Conservation (phyloP, 2,797 vertebrate species). For the Ctenopoma multispine region DNA sequence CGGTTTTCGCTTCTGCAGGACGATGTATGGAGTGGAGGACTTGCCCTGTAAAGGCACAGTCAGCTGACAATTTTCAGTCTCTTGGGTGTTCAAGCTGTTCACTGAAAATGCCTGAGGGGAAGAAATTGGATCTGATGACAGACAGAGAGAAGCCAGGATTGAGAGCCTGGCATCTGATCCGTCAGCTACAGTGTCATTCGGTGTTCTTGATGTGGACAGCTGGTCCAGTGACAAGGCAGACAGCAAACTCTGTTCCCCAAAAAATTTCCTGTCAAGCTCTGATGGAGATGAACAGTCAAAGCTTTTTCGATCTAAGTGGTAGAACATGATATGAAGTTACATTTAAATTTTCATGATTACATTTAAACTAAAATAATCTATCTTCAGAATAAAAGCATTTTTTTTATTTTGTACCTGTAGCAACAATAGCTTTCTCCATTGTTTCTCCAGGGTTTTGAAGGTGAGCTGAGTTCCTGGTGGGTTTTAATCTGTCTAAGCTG, state of each 20-base stretch:
- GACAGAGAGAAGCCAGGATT: slow-evolving; percentile 38
- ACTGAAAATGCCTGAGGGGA: slow-evolving; percentile 48
- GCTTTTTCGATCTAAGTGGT: slow-evolving; percentile 66
- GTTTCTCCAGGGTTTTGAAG: background rate
- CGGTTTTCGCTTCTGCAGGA: slow-evolving; percentile 54
- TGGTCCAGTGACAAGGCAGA: slow-evolving; percentile 72
- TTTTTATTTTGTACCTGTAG: slow-evolving; percentile 53
- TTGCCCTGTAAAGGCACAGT: slow-evolving; percentile 57
- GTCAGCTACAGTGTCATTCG: slow-evolving; percentile 56
- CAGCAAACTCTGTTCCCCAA: slow-evolving; percentile 70
- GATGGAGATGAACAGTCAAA: slow-evolving; percentile 70
- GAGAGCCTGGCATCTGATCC: slow-evolving; percentile 47
- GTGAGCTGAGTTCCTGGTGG: slow-evolving; percentile 17
- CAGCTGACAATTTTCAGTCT: slow-evolving; percentile 32
- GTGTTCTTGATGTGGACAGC: slow-evolving; percentile 51
- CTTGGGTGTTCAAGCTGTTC: slow-evolving; percentile 38
- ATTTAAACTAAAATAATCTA: background rate
- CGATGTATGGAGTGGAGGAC: slow-evolving; percentile 84
- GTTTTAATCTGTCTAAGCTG: slow-evolving; percentile 55
- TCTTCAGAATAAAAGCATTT: rapidly evolving
- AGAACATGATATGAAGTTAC: background rate
- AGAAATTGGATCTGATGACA: slow-evolving; percentile 48
- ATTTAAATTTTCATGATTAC: background rate
- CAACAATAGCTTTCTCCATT: slow-evolving; percentile 54
- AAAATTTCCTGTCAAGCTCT: slow-evolving; percentile 77